Percentiles rank a stretch among this genome's conserved stretches.
Evolutionary conservation across 2,888 invertebrate species (phyloP).

Genomic region (Chymomyza procnemis): DNA sequence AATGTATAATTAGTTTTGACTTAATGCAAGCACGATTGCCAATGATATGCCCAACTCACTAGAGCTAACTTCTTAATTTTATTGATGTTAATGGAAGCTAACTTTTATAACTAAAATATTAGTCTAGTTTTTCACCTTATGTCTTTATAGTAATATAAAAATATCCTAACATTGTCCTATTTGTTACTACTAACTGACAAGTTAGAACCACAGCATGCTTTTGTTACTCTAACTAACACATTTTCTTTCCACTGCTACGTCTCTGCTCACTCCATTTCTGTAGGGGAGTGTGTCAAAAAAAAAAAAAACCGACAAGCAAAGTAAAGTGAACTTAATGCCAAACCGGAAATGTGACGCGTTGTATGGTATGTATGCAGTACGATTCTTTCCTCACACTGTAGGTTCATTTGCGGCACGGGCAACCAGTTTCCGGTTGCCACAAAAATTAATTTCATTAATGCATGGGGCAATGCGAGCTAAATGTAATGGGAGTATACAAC

Average conservation of each 20-base stretch:
- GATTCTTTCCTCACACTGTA: slow-evolving; percentile 14
- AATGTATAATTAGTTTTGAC: too few relatives aligned
- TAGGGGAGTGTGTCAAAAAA: neutral
- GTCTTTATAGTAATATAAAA: too few relatives aligned
- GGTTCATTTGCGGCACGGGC: slow-evolving; percentile 5
- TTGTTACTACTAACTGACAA: too few relatives aligned
- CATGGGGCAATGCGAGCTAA: slow-evolving; percentile 44
- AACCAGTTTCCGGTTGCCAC: slow-evolving; percentile 60
- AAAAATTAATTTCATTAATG: slow-evolving; percentile 73
- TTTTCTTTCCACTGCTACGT: neutral
- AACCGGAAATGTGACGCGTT: slow-evolving; percentile 66
- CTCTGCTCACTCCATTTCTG: neutral
- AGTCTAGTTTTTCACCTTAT: too few relatives aligned
- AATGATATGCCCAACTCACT: too few relatives aligned
- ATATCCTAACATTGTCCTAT: too few relatives aligned
- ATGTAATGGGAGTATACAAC: slow-evolving; percentile 30
- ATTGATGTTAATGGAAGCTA: too few relatives aligned
- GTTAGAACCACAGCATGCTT: too few relatives aligned
- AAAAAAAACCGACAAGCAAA: neutral
- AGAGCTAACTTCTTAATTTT: too few relatives aligned
- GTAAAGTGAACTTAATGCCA: slow-evolving; percentile 25
- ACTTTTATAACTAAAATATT: too few relatives aligned
- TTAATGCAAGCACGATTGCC: too few relatives aligned
- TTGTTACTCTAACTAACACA: too few relatives aligned
- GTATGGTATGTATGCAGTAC: slow-evolving; percentile 42